phyloP scores from a whole-genome alignment of 2,888 invertebrate genomes.

The Agrotis puta region DNA sequence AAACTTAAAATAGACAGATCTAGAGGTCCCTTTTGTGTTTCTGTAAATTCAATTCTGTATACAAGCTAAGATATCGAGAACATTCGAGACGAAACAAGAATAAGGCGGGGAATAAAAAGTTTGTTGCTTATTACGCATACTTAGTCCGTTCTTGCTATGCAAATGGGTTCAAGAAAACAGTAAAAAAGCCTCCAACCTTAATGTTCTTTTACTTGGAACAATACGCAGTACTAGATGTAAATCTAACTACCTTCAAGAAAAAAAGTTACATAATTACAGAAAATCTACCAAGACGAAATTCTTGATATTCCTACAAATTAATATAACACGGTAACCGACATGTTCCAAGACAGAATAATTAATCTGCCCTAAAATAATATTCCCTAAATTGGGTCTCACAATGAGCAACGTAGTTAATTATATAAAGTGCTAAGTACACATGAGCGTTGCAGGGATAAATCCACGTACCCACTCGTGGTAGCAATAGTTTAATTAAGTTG shows the following conservation, averaged over 20 bases:
- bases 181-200: conserved; percentile 26
- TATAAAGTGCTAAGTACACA: conserved; percentile 31
- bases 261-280: not conserved
- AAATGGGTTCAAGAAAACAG: conserved; percentile 45
- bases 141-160: conserved; percentile 29
- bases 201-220: conserved; percentile 41
- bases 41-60: conserved; percentile 37
- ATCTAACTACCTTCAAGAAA: conserved; percentile 27
- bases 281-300: not conserved
- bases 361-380: conserved; percentile 24
- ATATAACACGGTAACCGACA: conserved; percentile 4
- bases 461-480: conserved; percentile 17
- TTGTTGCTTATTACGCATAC: conserved; percentile 33
- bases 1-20: conserved; percentile 47
- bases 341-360: conserved; percentile 20
- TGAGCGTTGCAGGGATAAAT: conserved; percentile 16
- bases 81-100: conserved; percentile 37
- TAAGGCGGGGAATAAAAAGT: conserved; percentile 47
- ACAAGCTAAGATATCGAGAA: conserved; percentile 32
- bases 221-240: conserved; percentile 20
- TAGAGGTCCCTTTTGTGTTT: conserved; percentile 38
- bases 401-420: conserved; percentile 43
- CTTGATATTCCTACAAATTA: not conserved
- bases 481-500: conserved; percentile 67
- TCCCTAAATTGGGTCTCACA: conserved; percentile 9